Conservation (phyloP, 2,888 invertebrate genomes). For the Petrolisthes cinctipes region DNA sequence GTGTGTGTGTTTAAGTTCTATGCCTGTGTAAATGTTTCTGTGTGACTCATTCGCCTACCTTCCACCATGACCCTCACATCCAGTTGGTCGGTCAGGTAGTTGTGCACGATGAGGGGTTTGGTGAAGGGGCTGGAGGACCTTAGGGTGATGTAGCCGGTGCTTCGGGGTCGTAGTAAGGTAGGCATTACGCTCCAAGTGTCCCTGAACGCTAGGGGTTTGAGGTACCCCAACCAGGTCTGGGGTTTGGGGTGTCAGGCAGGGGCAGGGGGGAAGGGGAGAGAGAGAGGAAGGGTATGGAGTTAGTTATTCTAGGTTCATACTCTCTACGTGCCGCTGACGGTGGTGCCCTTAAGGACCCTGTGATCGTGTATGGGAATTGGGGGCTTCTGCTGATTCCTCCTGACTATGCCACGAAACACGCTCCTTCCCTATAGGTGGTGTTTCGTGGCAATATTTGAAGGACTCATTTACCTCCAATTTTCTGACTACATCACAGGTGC, state of each 20-base stretch:
- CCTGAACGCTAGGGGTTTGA: slow-evolving; percentile 78
- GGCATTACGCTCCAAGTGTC: slow-evolving; percentile 87
- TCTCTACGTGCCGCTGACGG: not conserved
- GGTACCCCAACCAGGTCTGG: slow-evolving; percentile 71
- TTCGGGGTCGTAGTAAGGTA: slow-evolving; percentile 90
- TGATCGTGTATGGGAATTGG: too few relatives aligned
- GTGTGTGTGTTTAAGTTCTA: too few relatives aligned
- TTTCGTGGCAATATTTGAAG: too few relatives aligned
- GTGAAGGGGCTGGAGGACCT: slow-evolving; percentile 82
- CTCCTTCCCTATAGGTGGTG: too few relatives aligned
- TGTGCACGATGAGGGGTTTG: slow-evolving; percentile 88
- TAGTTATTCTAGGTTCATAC: not conserved
- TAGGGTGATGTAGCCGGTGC: slow-evolving; percentile 84
- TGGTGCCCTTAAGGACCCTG: too few relatives aligned
- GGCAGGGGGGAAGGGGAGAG: not conserved
- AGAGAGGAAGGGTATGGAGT: not conserved
- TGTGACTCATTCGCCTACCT: not conserved
- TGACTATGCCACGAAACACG: too few relatives aligned
- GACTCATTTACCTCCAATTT: too few relatives aligned
- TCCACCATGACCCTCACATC: not conserved
- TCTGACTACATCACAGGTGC: too few relatives aligned
- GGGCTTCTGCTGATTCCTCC: too few relatives aligned
- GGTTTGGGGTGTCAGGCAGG: not conserved
- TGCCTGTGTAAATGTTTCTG: too few relatives aligned
- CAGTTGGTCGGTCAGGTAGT: slow-evolving; percentile 69